Conservation (phyloP, 1,140 invertebrate species). For the Tetramorium simillimum region DNA sequence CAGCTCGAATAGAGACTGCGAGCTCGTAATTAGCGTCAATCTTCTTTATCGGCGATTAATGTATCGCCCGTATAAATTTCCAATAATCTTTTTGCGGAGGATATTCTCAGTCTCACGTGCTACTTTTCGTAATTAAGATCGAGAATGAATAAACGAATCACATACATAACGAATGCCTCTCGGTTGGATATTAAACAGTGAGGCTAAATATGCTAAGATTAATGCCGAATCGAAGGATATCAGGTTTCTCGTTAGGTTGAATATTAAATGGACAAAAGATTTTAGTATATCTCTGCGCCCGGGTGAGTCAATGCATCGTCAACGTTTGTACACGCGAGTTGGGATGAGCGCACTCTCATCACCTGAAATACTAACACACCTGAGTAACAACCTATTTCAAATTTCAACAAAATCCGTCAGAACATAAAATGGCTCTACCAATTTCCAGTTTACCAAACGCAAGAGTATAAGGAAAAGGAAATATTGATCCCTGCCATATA, state of each 20-base stretch:
- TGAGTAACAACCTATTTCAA: conserved; percentile 43
- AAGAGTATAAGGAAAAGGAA: conserved; percentile 27
- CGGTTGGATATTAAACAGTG: neutral
- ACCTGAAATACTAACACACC: conserved; percentile 24
- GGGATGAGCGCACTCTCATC: conserved; percentile 17
- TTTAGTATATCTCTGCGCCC: neutral
- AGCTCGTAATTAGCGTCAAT: neutral
- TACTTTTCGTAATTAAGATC: neutral
- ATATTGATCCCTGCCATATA: conserved; percentile 41
- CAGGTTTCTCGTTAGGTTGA: neutral
- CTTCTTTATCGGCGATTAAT: neutral
- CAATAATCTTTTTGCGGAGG: neutral
- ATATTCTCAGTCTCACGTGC: neutral
- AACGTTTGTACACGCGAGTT: neutral
- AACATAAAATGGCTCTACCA: conserved; percentile 36
- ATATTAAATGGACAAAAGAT: conserved; percentile 16
- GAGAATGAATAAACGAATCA: neutral
- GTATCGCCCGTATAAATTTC: neutral
- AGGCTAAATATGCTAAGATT: neutral
- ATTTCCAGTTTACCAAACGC: conserved; percentile 24
- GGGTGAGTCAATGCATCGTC: neutral
- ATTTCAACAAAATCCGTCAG: conserved; percentile 47
- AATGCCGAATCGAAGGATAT: neutral
- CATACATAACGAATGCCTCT: no score
- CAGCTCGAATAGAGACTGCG: neutral